Evolutionary conservation across 2,888 invertebrate genomes (phyloP), one percentile per base, ranked within the genome.

Genomic region (Scelioninae gen. 1): DNA sequence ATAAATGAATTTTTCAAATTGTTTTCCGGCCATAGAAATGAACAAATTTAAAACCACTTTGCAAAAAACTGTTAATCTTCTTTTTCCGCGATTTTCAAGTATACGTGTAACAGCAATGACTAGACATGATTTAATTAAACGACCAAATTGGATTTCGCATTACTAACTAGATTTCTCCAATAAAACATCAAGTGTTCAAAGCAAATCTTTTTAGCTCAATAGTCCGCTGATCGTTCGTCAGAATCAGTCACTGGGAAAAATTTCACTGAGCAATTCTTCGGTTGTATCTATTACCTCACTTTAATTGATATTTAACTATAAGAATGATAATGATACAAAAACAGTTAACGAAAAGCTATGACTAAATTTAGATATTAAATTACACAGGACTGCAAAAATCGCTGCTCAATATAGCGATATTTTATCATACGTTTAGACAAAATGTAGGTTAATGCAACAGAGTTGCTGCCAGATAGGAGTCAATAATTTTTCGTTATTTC

Each of bases 71-170:
- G 1, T 23, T 23, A 23, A 23, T 23, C 23, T 23, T 23, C 23
- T 4, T 4, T 23, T 4, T 23, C 1, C 23, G 4, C 23, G 23
- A 23, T 23, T 23, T 4, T 23, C 4, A 23, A 23, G 1, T 45
- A 62, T 32, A 65, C 68, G 31, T 55, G 53, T 68, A 53, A 43
- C 13, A 15, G 47, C 47, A 13, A 23, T 15, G 23, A 16, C 29
- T 13, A 29, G 31, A 34, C 56, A 13, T 58, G 15, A 58, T 69
- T 58, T 71, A 58, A 58, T 58, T 71, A 71, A 13, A 16, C 49
- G 0, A 58, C 45, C 58, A 58, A 71, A 71, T 71, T 49, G 69
- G 69, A 71, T 71, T 58, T 47, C 69, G 45, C 29, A 49, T 58
- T 38, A 13, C 69, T 71, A 71, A 71, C 56, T 29, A 58, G 69